A percentile compares a stretch with the other conserved stretches of the same genome.
Evolutionary conservation across 2,888 invertebrate species (phyloP).

Genomic region (Norana najaformis): DNA sequence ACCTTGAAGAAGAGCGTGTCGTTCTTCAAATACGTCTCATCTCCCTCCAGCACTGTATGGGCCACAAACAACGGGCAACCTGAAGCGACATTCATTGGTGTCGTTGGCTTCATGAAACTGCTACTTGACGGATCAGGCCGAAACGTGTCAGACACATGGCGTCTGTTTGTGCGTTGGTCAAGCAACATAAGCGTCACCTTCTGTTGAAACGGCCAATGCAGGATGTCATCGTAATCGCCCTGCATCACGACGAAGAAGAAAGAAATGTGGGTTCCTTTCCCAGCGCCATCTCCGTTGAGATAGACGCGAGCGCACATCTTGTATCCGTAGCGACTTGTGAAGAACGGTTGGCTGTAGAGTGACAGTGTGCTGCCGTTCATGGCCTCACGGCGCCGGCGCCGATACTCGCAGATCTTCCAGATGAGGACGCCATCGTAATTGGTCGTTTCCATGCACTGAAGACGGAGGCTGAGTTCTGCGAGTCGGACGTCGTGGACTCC

Average conservation of each 20-base stretch:
- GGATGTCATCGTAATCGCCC: slow-evolving; percentile 57
- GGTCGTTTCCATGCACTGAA: slow-evolving; percentile 50
- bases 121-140: slow-evolving; percentile 54
- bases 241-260: slow-evolving; percentile 58
- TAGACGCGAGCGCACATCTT: slow-evolving; percentile 60
- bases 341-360: slow-evolving; percentile 59
- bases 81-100: slow-evolving; percentile 56
- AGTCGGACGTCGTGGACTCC: slow-evolving; percentile 48
- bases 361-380: slow-evolving; percentile 51
- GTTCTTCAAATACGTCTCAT: slow-evolving; percentile 23
- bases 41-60: background rate
- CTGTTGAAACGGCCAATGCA: slow-evolving; percentile 57
- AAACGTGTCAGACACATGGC: slow-evolving; percentile 53
- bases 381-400: slow-evolving; percentile 45
- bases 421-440: slow-evolving; percentile 54
- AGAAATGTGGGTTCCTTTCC: slow-evolving; percentile 54
- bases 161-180: slow-evolving; percentile 51
- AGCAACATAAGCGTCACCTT: slow-evolving; percentile 56
- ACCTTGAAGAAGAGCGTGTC: slow-evolving; percentile 27
- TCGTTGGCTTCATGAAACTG: slow-evolving; percentile 52
- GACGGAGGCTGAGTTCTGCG: slow-evolving; percentile 53
- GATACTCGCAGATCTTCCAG: slow-evolving; percentile 57
- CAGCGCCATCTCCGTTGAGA: slow-evolving; percentile 44
- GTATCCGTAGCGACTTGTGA: slow-evolving; percentile 53
- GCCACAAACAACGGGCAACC: slow-evolving; percentile 43